phyloP scores from a whole-genome alignment of 1,140 invertebrate species.

The Megathymus violae region DNA sequence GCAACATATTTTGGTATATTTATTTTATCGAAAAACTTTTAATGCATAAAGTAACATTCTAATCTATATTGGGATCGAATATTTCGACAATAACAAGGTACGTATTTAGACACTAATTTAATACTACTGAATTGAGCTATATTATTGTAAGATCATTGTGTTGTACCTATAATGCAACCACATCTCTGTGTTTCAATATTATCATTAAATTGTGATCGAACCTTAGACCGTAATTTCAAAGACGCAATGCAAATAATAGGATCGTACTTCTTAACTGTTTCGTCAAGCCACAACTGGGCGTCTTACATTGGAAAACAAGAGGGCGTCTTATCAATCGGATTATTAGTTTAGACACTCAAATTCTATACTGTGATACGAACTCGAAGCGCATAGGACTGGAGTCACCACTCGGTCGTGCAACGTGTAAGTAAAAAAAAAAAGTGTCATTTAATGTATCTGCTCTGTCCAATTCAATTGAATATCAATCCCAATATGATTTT shows the following conservation, averaged over 20 bases:
- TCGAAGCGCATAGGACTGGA: too few species aligned
- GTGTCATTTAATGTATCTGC: neutral
- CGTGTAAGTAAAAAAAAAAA: conserved; percentile 1
- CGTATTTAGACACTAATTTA: neutral
- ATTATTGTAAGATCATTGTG: neutral
- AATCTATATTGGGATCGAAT: conserved; percentile 1
- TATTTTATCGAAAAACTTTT: conserved; percentile 1
- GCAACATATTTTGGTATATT: conserved; percentile 4
- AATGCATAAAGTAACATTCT: neutral
- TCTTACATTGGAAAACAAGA: too few species aligned
- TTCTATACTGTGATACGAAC: too few species aligned
- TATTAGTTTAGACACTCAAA: too few species aligned
- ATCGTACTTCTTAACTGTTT: too few species aligned
- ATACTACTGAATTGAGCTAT: neutral
- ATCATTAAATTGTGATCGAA: too few species aligned
- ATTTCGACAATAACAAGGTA: neutral
- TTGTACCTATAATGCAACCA: neutral
- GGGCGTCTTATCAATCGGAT: too few species aligned
- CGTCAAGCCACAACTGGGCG: too few species aligned
- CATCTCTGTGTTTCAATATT: neutral
- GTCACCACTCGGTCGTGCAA: too few species aligned
- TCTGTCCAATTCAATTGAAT: conserved; percentile 1
- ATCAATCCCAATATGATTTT: conserved; percentile 35
- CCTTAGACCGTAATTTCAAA: too few species aligned
- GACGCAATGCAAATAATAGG: too few species aligned